Evolutionary conservation across 2,797 vertebrate genomes (phyloP).

Genomic region (Neosalanx taihuensis): DNA sequence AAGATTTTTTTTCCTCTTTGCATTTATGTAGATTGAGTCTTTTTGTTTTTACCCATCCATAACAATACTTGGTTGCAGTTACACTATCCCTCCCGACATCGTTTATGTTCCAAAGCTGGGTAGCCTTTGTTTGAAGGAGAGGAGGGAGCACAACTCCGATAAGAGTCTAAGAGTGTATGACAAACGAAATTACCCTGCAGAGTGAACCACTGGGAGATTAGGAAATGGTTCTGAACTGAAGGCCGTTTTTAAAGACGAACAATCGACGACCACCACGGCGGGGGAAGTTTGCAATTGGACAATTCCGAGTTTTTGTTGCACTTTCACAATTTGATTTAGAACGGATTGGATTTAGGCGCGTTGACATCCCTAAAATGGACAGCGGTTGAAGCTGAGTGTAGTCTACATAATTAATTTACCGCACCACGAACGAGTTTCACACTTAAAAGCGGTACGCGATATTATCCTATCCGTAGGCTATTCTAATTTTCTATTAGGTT

Average conservation of each 20-base stretch:
- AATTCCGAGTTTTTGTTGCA: background rate
- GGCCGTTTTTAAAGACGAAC: conserved; percentile 6
- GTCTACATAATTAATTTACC: background rate
- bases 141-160: conserved; percentile 20
- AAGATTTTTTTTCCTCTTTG: no score
- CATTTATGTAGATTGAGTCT: background rate
- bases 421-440: background rate
- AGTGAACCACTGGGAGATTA: conserved; percentile 29
- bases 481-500: background rate
- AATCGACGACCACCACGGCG: background rate
- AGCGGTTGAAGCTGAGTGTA: background rate
- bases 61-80: conserved; percentile 25
- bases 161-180: background rate
- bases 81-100: background rate
- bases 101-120: conserved; percentile 6
- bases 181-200: conserved; percentile 16
- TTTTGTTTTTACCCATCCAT: background rate
- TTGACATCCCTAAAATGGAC: background rate
- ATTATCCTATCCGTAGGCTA: background rate
- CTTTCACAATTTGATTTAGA: background rate
- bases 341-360: background rate
- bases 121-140: conserved; percentile 35
- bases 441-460: background rate
- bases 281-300: background rate
- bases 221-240: conserved; percentile 13